Conservation (phyloP, 2,888 invertebrate genomes). For the Drosophila longiperda region DNA sequence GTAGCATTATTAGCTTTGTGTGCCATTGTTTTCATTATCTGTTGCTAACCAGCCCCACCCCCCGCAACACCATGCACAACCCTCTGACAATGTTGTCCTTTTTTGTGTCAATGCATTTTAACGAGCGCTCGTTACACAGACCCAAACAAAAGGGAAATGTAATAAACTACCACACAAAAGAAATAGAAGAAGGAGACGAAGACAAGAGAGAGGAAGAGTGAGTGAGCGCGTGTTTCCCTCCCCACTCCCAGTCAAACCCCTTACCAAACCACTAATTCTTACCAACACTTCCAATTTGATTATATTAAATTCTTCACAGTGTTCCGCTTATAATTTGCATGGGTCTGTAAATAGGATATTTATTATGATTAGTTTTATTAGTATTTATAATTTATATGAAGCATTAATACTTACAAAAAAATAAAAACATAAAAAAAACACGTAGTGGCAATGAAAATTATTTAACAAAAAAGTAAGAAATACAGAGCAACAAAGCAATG, state of each 20-base stretch:
- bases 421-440: conserved; percentile 34
- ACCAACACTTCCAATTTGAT: conserved; percentile 6
- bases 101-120: conserved; percentile 76
- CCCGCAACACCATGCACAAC: background rate
- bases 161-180: conserved; percentile 58
- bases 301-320: conserved; percentile 47
- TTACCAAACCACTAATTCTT: background rate
- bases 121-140: conserved; percentile 75
- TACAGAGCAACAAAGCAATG: conserved; percentile 61
- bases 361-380: conserved; percentile 19
- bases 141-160: conserved; percentile 67
- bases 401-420: conserved; percentile 40
- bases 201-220: background rate
- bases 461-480: conserved; percentile 60
- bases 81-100: conserved; percentile 66
- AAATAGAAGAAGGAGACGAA: background rate
- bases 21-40: conserved; percentile 77
- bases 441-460: conserved; percentile 52
- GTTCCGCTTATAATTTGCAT: conserved; percentile 55
- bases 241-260: conserved; percentile 8
- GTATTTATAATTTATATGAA: conserved; percentile 30
- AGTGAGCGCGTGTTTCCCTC: conserved; percentile 25
- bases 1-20: conserved; percentile 73
- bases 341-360: conserved; percentile 50
- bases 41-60: conserved; percentile 51